Conservation (phyloP, 1,140 invertebrate species). For the Antheraea pernyi region DNA sequence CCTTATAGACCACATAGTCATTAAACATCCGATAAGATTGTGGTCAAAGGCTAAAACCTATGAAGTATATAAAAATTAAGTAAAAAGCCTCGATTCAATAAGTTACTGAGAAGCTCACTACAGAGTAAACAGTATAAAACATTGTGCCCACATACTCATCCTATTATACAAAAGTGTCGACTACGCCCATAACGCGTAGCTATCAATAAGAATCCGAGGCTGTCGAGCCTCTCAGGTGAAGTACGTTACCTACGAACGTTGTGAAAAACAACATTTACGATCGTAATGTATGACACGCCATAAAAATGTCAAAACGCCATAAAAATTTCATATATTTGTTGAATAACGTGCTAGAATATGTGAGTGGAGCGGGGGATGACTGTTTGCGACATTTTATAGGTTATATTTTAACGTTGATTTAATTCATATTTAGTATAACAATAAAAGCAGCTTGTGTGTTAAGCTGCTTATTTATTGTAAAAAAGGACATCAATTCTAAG, state of each 20-base stretch:
- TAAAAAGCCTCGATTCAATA: no score
- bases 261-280: neutral
- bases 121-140: no score
- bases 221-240: neutral
- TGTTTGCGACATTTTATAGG: neutral
- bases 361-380: neutral
- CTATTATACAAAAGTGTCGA: neutral
- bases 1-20: no score
- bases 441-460: neutral
- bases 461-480: no score
- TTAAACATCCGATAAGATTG: no score
- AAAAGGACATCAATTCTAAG: no score
- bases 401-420: neutral
- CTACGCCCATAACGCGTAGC: neutral
- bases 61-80: no score
- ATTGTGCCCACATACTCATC: neutral
- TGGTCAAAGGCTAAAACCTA: no score
- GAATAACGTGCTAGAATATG: neutral
- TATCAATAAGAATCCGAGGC: neutral
- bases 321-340: conserved; percentile 5
- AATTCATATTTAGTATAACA: neutral
- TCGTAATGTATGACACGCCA: neutral
- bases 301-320: neutral
- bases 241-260: neutral
- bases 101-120: no score